These are phyloP conservation scores for Elmis aenea DNA, from an alignment of 2,888 invertebrate species.

Conservation along the genomic window DNA sequence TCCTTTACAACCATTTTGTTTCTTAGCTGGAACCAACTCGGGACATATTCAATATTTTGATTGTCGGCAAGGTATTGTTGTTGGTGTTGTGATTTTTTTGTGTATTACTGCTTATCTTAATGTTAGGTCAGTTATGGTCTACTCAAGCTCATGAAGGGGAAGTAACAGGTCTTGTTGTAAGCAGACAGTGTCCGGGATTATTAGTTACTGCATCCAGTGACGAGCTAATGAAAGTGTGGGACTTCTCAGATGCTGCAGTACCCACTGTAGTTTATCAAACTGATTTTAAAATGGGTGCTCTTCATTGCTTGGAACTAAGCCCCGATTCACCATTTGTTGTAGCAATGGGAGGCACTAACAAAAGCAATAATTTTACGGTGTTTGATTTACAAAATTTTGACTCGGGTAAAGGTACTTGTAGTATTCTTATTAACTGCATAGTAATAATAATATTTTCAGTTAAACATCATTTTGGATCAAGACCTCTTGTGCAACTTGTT, in stretches of 20 bases:
- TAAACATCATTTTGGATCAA: constrained; percentile 48
- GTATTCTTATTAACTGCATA: constrained; percentile 1
- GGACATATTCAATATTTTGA: constrained; percentile 72
- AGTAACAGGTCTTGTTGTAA: constrained; percentile 76
- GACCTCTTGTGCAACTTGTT: constrained; percentile 36
- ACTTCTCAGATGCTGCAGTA: constrained; percentile 47
- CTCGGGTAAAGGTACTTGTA: constrained; percentile 48
- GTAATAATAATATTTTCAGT: constrained; percentile 40
- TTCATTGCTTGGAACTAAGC: constrained; percentile 68
- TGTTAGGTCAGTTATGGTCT: constrained; percentile 37
- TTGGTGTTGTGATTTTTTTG: constrained; percentile 3
- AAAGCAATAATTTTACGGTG: constrained; percentile 67
- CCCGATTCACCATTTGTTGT: constrained; percentile 80
- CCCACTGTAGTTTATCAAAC: constrained; percentile 48
- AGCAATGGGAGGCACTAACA: constrained; percentile 81
- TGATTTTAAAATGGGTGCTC: constrained; percentile 62
- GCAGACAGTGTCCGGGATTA: constrained; percentile 66
- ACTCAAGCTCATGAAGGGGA: constrained; percentile 72
- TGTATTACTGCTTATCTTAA: constrained; percentile 2
- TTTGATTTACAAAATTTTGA: constrained; percentile 57
- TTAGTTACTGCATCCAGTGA: constrained; percentile 77
- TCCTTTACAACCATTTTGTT: constrained; percentile 69
- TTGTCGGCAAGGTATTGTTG: constrained; percentile 53
- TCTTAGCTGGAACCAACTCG: constrained; percentile 62
- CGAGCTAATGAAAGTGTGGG: constrained; percentile 83